Conservation (phyloP, 92 coral and sea anemone genomes). For the Heteractis magnifica region DNA sequence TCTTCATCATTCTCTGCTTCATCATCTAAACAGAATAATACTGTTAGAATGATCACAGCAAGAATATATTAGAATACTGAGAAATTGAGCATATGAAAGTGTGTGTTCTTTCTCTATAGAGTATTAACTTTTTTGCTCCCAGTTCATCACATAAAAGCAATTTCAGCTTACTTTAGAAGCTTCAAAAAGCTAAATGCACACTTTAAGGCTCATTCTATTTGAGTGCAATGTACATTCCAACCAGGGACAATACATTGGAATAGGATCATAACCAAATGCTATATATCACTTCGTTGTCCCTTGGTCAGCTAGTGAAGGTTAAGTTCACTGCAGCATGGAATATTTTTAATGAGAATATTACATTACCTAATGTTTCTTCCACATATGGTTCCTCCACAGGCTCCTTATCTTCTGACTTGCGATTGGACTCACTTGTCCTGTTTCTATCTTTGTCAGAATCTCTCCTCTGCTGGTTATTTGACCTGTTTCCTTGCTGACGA, state of each 20-base stretch:
- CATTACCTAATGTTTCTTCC: conserved; percentile 36
- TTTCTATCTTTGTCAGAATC: conserved; percentile 4
- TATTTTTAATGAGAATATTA: background rate
- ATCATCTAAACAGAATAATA: background rate
- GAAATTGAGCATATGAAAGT: background rate
- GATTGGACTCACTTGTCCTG: conserved; percentile 6
- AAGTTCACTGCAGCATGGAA: background rate
- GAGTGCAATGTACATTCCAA: too few species aligned
- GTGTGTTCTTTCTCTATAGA: too few species aligned
- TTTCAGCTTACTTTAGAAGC: too few species aligned
- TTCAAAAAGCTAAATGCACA: too few species aligned
- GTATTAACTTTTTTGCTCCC: too few species aligned
- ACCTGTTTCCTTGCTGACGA: conserved; percentile 31
- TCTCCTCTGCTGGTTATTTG: conserved; percentile 14
- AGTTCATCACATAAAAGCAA: too few species aligned
- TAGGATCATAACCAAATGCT: too few species aligned
- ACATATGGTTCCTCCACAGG: conserved; percentile 39
- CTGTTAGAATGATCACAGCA: background rate
- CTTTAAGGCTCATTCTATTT: too few species aligned
- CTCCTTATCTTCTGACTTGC: conserved; percentile 20
- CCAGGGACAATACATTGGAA: too few species aligned
- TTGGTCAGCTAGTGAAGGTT: too few species aligned
- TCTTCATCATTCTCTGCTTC: conserved; percentile 17
- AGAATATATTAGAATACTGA: background rate
- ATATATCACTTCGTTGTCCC: too few species aligned